Evolutionary conservation across 2,113 vertebrate genomes (phyloP).

Genomic region (Seriola rivoliana): DNA sequence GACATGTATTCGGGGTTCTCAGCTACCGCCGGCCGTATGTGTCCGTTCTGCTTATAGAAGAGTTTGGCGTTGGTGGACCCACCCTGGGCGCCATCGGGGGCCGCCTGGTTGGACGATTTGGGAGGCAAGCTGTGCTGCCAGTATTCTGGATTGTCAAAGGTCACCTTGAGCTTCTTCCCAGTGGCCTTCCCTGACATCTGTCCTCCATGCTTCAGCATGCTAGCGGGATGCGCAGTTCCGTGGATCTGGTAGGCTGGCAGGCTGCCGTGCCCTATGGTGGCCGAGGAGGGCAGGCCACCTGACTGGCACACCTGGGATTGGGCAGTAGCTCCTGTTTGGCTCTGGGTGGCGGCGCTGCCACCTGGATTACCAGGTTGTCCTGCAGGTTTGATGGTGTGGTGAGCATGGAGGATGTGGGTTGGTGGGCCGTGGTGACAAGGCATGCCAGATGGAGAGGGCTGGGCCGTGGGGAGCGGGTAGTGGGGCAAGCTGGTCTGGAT

Average conservation of each 20-base stretch:
- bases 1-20: slow-evolving; percentile 97
- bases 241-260: slow-evolving; percentile 78
- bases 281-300: slow-evolving; percentile 58
- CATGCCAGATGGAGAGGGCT: slow-evolving; percentile 73
- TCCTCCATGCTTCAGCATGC: slow-evolving; percentile 79
- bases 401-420: slow-evolving; percentile 71
- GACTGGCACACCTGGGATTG: slow-evolving; percentile 69
- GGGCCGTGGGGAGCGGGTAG: slow-evolving; percentile 75
- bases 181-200: slow-evolving; percentile 74
- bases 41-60: slow-evolving; percentile 97
- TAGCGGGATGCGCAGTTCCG: slow-evolving; percentile 66
- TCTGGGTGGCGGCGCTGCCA: slow-evolving; percentile 47
- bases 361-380: slow-evolving; percentile 66
- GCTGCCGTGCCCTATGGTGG: slow-evolving; percentile 71
- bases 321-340: slow-evolving; percentile 68
- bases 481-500: slow-evolving; percentile 80
- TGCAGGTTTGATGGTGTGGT: slow-evolving; percentile 66
- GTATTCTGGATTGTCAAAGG: slow-evolving; percentile 98
- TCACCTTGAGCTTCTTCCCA: slow-evolving; percentile 94
- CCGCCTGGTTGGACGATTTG: slow-evolving; percentile 87
- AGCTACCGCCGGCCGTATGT: slow-evolving; percentile 91
- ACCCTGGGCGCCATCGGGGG: slow-evolving; percentile 83
- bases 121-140: slow-evolving; percentile 97
- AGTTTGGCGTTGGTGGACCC: slow-evolving; percentile 94
- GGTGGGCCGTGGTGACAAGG: slow-evolving; percentile 76